Evolutionary conservation across 2,113 vertebrate species (phyloP), one percentile per base, ranked within the genome.

Genomic region (Saguinus imperator): DNA sequence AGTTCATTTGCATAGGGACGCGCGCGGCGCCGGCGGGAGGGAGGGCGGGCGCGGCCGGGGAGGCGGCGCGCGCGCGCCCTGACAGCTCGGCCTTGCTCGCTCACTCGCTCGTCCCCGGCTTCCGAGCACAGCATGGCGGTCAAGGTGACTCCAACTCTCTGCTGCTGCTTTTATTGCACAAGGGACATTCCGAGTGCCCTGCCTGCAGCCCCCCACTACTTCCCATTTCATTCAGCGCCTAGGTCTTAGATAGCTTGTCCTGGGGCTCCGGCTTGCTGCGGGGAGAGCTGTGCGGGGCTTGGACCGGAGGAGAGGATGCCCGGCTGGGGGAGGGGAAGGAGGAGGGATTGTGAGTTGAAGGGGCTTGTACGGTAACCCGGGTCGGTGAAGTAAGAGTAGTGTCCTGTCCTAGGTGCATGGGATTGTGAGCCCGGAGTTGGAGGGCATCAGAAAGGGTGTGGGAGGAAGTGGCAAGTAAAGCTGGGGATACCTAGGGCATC

Each of bases 121-220:
- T 96, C 97, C 94, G 96, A 98, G 97, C 97, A 98, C 99, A 99
- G 99, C 99, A 99, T 99, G 99, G 99, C 99, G 99, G 99, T 99
- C 99, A 99, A 99, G 99, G 99, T 99, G 99, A 99, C 99, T 99
- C 99, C 98, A 98, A 98, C 98, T 87, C 84, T 37, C 92, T 95
- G 92, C 96, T 32, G 97, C 82, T 82, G 95, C 57, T 84, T 97
- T 97, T 94, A 96, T 95, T 95, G 97, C 97, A 68, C 97, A 94
- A 95, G 98, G 97, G 95, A 94, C 90, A 23, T 96, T 73, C 93
- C 9, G 35, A 92, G 97, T 87, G 93, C 61, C 92, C 64, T 79
- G 61, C 88, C 17, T 84, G 72, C 66, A 94, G 92, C 73, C 94
- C 87, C 58, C 82, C 29, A 29, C 55, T 48, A 86, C 73, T 94